Evolutionary conservation across 2,888 invertebrate genomes (phyloP), one percentile per base, ranked within the genome.

Genomic region (Hyposoter didymator): DNA sequence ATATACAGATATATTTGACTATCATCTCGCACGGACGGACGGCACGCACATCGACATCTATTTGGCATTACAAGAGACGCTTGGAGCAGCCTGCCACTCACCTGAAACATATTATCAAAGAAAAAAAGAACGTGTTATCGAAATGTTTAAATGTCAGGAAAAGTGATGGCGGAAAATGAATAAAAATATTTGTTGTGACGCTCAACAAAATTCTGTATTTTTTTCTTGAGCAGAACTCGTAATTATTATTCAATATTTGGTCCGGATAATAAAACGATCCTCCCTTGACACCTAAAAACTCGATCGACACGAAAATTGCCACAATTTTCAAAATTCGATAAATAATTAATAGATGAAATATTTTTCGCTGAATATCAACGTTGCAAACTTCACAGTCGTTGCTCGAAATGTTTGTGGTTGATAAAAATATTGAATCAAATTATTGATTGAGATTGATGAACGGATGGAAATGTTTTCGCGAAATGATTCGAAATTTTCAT

Each of bases 21-120:
- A 93, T 93, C 93, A 92, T 93, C 92, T 84, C 85, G 85, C 85
- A 86, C 83, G 85, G 87, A 88, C 88, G 88, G 87, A 78, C 87
- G 86, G 90, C 90, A 92, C 91, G 92, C 93, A 93, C 93, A 93
- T 93, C 93, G 93, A 93, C 93, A 93, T 92, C 93, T 93, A 93
- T 94, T 94, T 94, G 94, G 94, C 94, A 94, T 94, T 93, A 93
- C 92, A 92, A 69, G 91, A 93, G 91, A 93, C 93, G 91, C 92
- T 92, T 92, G 93, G 91, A 92, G 93, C 93, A 91, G 92, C 91
- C 92, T 92, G 92, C 93, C 92, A 94, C 94, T 94, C 94, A 94
- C 94, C 94, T 94, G 92, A 85, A 94, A 93, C 94, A 93, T 81
- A 90, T 75, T 39, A 22, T 43, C 14, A 66, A 83, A 62, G 52